These are phyloP conservation scores for Crenichthys baileyi DNA, from an alignment of 2,797 vertebrate genomes.

Conservation along the genomic window DNA sequence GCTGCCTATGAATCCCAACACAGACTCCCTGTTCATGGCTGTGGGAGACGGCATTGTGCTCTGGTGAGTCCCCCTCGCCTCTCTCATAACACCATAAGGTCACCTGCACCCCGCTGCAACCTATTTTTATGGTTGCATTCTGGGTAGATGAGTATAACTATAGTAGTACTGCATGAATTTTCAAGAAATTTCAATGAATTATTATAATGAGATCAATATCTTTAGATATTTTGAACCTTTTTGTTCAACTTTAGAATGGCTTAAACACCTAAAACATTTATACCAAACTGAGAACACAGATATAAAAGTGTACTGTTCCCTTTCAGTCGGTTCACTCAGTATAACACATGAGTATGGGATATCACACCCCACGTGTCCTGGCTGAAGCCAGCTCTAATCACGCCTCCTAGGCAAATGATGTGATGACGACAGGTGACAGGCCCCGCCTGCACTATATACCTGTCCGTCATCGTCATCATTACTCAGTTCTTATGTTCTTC, in stretches of 20 bases:
- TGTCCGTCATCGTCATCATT: too few relatives aligned
- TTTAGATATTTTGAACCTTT: not conserved
- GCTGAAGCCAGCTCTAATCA: too few relatives aligned
- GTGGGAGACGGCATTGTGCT: constrained; percentile 93
- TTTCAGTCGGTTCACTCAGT: too few relatives aligned
- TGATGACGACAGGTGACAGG: too few relatives aligned
- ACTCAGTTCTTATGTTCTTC: too few relatives aligned
- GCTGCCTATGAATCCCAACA: constrained; percentile 93
- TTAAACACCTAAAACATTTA: not conserved
- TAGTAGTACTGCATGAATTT: not conserved
- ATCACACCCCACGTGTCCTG: too few relatives aligned
- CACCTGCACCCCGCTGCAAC: constrained; percentile 1
- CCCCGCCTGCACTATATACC: too few relatives aligned
- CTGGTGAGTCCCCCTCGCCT: constrained; percentile 84
- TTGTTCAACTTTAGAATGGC: not conserved
- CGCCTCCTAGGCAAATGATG: too few relatives aligned
- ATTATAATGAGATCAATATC: not conserved
- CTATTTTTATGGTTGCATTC: constrained; percentile 11
- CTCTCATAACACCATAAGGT: constrained; percentile 13
- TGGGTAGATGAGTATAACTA: not conserved
- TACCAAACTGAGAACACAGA: not conserved
- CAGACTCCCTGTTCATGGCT: constrained; percentile 88
- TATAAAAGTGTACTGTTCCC: not conserved
- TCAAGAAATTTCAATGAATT: not conserved
- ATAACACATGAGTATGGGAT: too few relatives aligned